These are phyloP conservation scores for Plodia interpunctella DNA, from an alignment of 1,140 invertebrate species.

Conservation along the genomic window DNA sequence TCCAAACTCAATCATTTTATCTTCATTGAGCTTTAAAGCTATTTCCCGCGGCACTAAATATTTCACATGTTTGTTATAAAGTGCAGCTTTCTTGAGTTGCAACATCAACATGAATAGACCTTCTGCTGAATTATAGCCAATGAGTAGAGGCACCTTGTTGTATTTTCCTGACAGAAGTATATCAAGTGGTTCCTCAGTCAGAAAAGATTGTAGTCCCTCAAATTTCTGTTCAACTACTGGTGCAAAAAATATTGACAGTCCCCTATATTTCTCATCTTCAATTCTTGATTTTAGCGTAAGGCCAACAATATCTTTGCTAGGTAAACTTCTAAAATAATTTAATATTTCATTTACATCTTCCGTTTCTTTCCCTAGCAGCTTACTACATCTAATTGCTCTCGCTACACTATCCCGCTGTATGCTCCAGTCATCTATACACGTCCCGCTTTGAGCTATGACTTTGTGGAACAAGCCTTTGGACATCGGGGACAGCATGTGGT, in stretches of 20 bases:
- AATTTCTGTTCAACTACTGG: conserved; percentile 71
- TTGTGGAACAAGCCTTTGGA: conserved; percentile 78
- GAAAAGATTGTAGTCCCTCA: conserved; percentile 45
- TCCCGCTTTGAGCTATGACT: conserved; percentile 81
- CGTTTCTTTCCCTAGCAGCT: conserved; percentile 63
- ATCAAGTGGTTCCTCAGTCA: conserved; percentile 57
- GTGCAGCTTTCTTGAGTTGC: conserved; percentile 41
- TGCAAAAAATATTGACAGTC: conserved; percentile 61
- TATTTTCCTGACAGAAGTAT: conserved; percentile 57
- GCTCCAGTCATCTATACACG: conserved; percentile 78
- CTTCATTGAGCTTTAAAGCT: conserved; percentile 30
- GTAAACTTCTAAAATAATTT: conserved; percentile 65
- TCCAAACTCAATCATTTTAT: conserved; percentile 49
- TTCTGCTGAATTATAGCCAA: conserved; percentile 79
- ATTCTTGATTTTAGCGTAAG: conserved; percentile 42
- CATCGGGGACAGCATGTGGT: conserved; percentile 83
- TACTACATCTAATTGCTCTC: conserved; percentile 59
- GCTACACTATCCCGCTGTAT: conserved; percentile 38
- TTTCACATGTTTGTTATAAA: conserved; percentile 48
- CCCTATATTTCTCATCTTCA: conserved; percentile 49
- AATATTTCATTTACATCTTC: conserved; percentile 59
- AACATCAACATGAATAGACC: conserved; percentile 63
- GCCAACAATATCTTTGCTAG: conserved; percentile 53
- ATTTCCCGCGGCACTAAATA: conserved; percentile 58
- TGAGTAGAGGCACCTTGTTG: conserved; percentile 78